Percentiles rank a stretch among this genome's conserved stretches.
Conservation (phyloP, 2,888 invertebrate species). For the Eupithecia subfuscata region DNA sequence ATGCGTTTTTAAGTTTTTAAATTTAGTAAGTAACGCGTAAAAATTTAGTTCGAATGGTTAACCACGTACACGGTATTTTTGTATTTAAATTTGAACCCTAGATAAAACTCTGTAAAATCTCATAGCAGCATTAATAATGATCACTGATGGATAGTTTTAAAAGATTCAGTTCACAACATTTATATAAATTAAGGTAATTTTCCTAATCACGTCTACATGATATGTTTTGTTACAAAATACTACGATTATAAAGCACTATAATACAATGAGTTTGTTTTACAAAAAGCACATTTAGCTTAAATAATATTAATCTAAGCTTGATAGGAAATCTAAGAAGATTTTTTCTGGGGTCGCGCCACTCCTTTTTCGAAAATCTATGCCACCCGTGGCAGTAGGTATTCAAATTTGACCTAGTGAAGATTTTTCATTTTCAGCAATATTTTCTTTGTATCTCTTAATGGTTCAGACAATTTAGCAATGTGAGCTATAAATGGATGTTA, state of each 20-base stretch:
- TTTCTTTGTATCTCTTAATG: background rate
- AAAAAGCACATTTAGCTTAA: constrained; percentile 7
- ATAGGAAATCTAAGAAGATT: background rate
- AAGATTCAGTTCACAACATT: constrained; percentile 59
- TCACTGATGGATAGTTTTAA: background rate
- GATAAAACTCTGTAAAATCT: background rate
- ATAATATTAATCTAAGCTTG: background rate
- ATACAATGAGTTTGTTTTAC: constrained; percentile 17
- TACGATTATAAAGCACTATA: constrained; percentile 44
- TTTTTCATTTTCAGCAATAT: background rate
- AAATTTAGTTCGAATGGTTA: background rate
- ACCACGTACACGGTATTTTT: background rate
- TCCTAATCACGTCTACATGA: constrained; percentile 74
- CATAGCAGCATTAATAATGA: constrained; percentile 3
- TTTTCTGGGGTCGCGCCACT: background rate
- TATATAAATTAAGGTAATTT: constrained; percentile 59
- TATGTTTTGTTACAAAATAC: constrained; percentile 74
- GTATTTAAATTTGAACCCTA: background rate
- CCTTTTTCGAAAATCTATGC: background rate
- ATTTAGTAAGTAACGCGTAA: too few relatives aligned
- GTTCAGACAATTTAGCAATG: background rate
- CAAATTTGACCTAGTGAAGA: background rate
- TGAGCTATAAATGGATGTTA: background rate
- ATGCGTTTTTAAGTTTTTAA: background rate
- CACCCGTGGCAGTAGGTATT: background rate